Conservation (phyloP, 2,888 invertebrate species). For the Epistrophe grossulariae region DNA sequence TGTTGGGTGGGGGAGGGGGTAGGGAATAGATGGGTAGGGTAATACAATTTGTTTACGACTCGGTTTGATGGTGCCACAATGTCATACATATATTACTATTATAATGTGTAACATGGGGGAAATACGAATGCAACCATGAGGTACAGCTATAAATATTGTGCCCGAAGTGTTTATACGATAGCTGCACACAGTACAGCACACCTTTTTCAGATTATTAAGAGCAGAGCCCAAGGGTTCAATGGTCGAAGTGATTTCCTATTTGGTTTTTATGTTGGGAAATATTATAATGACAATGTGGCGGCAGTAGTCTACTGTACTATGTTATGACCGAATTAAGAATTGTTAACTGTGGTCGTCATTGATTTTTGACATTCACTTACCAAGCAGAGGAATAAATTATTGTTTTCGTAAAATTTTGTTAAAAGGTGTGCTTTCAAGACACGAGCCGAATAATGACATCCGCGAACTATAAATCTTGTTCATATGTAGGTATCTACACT, state of each 20-base stretch:
- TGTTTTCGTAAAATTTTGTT: background rate
- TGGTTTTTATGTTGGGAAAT: constrained; percentile 41
- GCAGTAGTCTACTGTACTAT: background rate
- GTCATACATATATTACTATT: constrained; percentile 16
- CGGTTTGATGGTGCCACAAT: constrained; percentile 40
- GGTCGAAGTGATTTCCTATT: constrained; percentile 65
- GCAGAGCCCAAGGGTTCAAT: constrained; percentile 50
- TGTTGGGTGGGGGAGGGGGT: background rate
- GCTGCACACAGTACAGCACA: constrained; percentile 26
- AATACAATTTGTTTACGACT: constrained; percentile 49
- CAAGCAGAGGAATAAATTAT: constrained; percentile 4
- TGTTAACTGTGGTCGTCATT: constrained; percentile 21
- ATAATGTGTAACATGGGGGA: constrained; percentile 24
- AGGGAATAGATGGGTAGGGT: constrained; percentile 1
- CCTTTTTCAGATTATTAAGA: constrained; percentile 23
- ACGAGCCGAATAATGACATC: background rate
- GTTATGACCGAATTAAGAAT: constrained; percentile 10
- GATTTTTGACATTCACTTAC: constrained; percentile 14
- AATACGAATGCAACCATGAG: constrained; percentile 41
- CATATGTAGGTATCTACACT: too few species aligned
- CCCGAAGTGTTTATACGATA: constrained; percentile 45
- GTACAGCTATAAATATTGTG: constrained; percentile 46
- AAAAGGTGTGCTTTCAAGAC: background rate
- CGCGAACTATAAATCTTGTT: background rate
- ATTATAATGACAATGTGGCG: constrained; percentile 26